phyloP scores from a whole-genome alignment of 2,888 invertebrate genomes.

The Dasysyrphus tricinctus region DNA sequence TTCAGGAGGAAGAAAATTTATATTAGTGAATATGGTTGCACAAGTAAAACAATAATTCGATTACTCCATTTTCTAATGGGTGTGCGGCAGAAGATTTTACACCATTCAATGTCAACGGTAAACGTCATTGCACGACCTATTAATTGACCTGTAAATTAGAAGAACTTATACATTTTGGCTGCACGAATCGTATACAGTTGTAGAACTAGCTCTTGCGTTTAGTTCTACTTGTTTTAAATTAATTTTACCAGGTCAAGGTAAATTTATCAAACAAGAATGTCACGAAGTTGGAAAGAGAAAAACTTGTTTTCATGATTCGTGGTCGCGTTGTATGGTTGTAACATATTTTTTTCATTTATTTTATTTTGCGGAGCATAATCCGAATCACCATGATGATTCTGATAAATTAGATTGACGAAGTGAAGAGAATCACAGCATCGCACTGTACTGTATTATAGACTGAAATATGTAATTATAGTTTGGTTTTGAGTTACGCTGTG shows the following conservation, averaged over 20 bases:
- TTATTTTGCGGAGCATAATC: slow-evolving; percentile 46
- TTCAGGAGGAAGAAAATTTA: slow-evolving; percentile 14
- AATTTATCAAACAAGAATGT: slow-evolving; percentile 51
- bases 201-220: no score
- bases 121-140: slow-evolving; percentile 33
- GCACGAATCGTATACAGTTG: not conserved
- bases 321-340: not conserved
- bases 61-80: slow-evolving; percentile 41
- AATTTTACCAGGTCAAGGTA: slow-evolving; percentile 63
- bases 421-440: not conserved
- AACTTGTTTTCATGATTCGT: slow-evolving; percentile 51
- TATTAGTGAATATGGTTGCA: not conserved
- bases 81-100: not conserved
- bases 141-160: slow-evolving; percentile 55
- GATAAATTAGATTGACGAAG: not conserved
- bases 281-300: slow-evolving; percentile 45
- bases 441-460: no score
- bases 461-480: no score
- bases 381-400: slow-evolving; percentile 3
- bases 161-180: slow-evolving; percentile 35
- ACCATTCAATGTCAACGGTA: not conserved
- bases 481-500: no score
- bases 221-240: slow-evolving; percentile 7
- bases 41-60: slow-evolving; percentile 54
- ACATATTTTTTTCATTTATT: slow-evolving; percentile 30